Base-by-base conservation (phyloP, 2,888 invertebrate species). In the Dicyrtomina minuta region DNA sequence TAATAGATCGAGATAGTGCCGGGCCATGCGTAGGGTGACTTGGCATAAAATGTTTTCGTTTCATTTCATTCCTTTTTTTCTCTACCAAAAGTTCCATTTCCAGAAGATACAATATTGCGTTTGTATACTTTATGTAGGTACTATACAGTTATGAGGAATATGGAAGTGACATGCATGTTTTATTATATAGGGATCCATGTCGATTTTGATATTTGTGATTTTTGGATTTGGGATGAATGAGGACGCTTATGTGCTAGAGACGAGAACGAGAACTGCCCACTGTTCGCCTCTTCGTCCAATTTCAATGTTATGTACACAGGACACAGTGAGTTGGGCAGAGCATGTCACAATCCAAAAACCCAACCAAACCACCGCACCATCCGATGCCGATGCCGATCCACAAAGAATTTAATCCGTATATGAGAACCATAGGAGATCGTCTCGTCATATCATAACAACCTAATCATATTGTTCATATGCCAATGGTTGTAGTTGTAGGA, bases 1-100 rank as follows among this genome's bases (percentile, higher is more conserved):
- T 58, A 58, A 58, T 39, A 41, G 58, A 58, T 58, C 39, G 58
- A 58, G 58, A 58, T 20, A 58, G 58, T 33, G 33, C 6, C 39
- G 17, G 17, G 58, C 17, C 58, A 58, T 33, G 15, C 55, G 55
- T 55, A 55, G 65, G 65, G 65, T 65, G 65, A 65, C 65, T 65
- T 65, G 65, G 65, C 65, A 65, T 65, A 65, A 65, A 65, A 65
- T 65, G 65, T 27, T 65, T 39, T 65, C 55, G 55, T 43, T 55
- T 55, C 53, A 62, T 46, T 44, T 49, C 39, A 60, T 60, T 60
- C n/a, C 61, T 27, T 61, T 65, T 65, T 65, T 53, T 65, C 55
- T 24, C 22, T 26, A n/a, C n/a, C n/a, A n/a, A n/a, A n/a, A n/a
- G n/a, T 55, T 53, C 56, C 27, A 22, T 26, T 24, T 64, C 39